Conservation (phyloP, 2,888 invertebrate genomes). For the Rhagonycha lutea region DNA sequence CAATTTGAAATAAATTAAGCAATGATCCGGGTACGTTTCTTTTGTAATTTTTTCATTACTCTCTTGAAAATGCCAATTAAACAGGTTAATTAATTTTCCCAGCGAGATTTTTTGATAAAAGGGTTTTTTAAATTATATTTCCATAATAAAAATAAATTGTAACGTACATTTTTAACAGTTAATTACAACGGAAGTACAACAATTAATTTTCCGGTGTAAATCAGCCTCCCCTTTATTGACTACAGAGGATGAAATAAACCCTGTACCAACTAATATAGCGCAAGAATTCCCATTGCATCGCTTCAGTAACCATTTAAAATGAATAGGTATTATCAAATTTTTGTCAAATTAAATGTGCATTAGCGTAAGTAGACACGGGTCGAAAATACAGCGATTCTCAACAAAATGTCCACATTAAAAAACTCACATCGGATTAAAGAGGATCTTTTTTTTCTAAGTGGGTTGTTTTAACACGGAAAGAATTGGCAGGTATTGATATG, state of each 20-base stretch:
- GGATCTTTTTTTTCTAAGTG: not conserved
- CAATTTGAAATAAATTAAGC: not conserved
- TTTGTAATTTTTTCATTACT: not conserved
- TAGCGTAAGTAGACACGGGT: constrained; percentile 39
- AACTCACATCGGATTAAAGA: constrained; percentile 2
- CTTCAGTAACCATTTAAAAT: constrained; percentile 45
- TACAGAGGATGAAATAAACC: constrained; percentile 42
- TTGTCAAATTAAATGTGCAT: constrained; percentile 55
- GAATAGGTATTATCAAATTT: constrained; percentile 55
- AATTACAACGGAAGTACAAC: not conserved
- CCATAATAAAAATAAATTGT: not conserved
- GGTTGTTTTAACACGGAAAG: constrained; percentile 1
- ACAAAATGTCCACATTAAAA: constrained; percentile 17
- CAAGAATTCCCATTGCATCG: constrained; percentile 43
- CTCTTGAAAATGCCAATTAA: not conserved
- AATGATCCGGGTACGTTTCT: no score
- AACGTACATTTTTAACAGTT: not conserved
- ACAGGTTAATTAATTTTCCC: not conserved
- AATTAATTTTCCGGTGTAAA: constrained; percentile 35
- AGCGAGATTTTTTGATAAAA: not conserved
- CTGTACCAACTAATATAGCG: constrained; percentile 46
- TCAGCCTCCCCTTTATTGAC: constrained; percentile 42
- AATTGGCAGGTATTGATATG: not conserved
- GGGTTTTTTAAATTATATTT: not conserved
- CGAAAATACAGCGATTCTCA: constrained; percentile 24